A percentile compares a stretch with the other conserved stretches of the same genome.
These are phyloP conservation scores for Delphinus delphis DNA, from an alignment of 2,113 vertebrate species.

Conservation along the genomic window DNA sequence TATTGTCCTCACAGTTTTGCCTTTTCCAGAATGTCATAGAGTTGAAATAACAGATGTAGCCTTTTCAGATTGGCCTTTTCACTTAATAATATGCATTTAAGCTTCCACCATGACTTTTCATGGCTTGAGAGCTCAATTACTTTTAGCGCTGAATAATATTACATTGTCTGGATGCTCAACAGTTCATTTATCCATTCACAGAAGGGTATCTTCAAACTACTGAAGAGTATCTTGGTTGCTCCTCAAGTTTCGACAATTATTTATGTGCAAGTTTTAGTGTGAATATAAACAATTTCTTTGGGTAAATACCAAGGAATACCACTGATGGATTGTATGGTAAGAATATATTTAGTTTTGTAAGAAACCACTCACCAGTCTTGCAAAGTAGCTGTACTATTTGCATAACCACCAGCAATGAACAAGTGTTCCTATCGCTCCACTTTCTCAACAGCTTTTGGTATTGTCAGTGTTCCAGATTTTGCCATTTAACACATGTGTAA, in stretches of 20 bases:
- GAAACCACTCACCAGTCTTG: not conserved
- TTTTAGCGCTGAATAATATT: not conserved
- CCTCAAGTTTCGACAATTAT: not conserved
- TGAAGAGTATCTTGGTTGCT: not conserved
- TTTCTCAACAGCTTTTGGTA: not conserved
- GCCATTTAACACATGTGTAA: not conserved
- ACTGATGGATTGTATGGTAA: not conserved
- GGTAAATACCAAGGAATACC: not conserved
- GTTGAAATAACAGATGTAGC: not conserved
- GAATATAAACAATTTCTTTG: not conserved
- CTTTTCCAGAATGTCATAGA: not conserved
- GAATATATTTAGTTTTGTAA: not conserved
- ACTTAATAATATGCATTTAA: not conserved
- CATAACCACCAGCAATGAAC: not conserved
- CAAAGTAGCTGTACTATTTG: not conserved
- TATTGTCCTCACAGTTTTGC: not conserved
- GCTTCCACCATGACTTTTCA: not conserved
- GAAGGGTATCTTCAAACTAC: not conserved
- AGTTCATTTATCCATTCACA: not conserved
- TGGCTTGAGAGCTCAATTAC: not conserved
- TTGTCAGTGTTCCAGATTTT: not conserved
- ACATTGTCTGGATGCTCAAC: not conserved
- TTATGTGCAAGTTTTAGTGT: not conserved
- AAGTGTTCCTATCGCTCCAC: not conserved
- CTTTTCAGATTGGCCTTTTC: not conserved